Conservation (phyloP, 2,113 vertebrate genomes). For the Peromyscus maniculatus region DNA sequence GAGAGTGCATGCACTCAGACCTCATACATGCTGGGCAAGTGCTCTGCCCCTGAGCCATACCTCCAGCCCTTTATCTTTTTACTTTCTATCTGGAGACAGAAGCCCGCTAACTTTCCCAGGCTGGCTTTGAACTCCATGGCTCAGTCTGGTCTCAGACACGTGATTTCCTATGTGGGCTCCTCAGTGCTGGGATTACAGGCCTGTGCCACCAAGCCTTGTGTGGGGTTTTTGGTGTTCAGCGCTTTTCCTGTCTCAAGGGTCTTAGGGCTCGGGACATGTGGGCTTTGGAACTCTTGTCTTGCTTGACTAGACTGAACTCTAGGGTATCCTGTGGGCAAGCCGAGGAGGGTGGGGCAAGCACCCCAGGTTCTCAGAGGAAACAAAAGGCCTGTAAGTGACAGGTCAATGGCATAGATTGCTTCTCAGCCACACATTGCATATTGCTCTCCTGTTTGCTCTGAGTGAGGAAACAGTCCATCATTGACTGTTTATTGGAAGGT, state of each 20-base stretch:
- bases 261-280: not conserved
- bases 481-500: not conserved
- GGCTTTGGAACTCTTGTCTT: not conserved
- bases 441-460: not conserved
- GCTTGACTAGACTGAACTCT: not conserved
- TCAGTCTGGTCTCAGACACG: not conserved
- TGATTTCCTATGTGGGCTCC: not conserved
- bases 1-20: not conserved
- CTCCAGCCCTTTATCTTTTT: not conserved
- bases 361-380: not conserved
- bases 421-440: fast-evolving
- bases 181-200: not conserved
- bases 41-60: not conserved
- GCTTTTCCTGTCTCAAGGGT: not conserved
- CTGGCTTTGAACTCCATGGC: no score
- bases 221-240: not conserved
- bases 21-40: not conserved
- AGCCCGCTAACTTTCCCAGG: not conserved
- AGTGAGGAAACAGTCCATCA: not conserved
- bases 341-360: not conserved
- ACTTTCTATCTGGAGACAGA: not conserved
- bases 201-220: not conserved
- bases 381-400: not conserved
- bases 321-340: not conserved
- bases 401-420: not conserved